Evolutionary conservation across 2,888 invertebrate species (phyloP).

Genomic region (Dryococelus australis): DNA sequence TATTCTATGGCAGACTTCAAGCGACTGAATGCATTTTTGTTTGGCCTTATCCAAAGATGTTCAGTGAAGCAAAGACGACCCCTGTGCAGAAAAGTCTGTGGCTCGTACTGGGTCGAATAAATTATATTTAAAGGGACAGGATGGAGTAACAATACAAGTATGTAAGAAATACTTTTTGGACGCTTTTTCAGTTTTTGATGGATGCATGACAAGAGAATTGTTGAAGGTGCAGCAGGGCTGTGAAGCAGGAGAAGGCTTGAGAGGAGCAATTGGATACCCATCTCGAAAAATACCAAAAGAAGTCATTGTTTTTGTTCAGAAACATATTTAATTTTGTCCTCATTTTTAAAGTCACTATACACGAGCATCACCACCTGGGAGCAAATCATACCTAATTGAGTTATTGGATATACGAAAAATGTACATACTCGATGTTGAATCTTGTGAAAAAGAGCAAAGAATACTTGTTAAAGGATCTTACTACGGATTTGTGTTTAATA

Average conservation of each 20-base stretch:
- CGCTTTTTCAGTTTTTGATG: too few relatives aligned
- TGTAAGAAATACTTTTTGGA: constrained; percentile 28
- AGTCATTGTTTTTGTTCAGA: not conserved
- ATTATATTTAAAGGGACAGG: not conserved
- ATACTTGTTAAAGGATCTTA: constrained; percentile 6
- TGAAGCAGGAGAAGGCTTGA: constrained; percentile 30
- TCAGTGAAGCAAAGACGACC: constrained; percentile 6
- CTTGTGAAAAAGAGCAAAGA: not conserved
- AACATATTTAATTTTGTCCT: not conserved
- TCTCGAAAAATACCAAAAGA: constrained; percentile 12
- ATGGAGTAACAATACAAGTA: constrained; percentile 7
- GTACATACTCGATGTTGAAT: constrained; percentile 11
- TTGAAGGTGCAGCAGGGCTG: not conserved
- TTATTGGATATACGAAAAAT: constrained; percentile 32
- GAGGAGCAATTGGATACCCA: constrained; percentile 22
- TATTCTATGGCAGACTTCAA: constrained; percentile 21
- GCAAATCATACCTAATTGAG: constrained; percentile 25
- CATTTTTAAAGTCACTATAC: constrained; percentile 22
- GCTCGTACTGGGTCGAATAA: not conserved
- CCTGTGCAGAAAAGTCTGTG: not conserved
- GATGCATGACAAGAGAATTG: not conserved
- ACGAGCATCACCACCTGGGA: not conserved
- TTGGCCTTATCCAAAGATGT: too few relatives aligned
- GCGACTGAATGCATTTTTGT: constrained; percentile 27
- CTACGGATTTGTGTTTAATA: not conserved